Percentiles rank a stretch among this genome's conserved stretches.
phyloP scores from a whole-genome alignment of 2,888 invertebrate species.

The Syrphus vitripennis region DNA sequence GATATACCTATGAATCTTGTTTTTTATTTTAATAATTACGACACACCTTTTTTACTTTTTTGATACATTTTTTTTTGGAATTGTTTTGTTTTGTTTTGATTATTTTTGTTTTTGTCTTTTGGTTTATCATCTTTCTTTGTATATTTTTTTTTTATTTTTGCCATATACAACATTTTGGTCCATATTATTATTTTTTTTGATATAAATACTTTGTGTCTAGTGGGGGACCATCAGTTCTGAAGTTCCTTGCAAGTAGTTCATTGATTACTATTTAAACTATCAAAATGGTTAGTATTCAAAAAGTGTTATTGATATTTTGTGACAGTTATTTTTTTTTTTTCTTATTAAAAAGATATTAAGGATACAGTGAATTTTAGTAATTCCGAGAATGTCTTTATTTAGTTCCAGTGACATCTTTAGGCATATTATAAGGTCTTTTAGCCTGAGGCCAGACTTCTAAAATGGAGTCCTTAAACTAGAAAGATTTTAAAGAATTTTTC shows the following conservation, averaged over 20 bases:
- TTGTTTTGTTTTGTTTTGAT: neutral
- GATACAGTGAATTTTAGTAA: neutral
- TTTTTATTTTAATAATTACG: neutral
- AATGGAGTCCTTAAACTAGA: too few relatives aligned
- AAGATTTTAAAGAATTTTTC: too few relatives aligned
- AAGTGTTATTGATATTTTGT: too few relatives aligned
- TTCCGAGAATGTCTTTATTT: too few relatives aligned
- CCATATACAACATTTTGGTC: neutral
- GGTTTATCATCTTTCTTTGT: constrained; percentile 16
- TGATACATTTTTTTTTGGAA: too few relatives aligned
- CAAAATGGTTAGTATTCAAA: constrained; percentile 44
- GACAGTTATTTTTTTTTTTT: neutral
- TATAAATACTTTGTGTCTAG: constrained; percentile 78
- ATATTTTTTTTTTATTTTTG: neutral
- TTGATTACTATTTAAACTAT: constrained; percentile 52
- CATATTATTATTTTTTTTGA: constrained; percentile 73
- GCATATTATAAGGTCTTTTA: too few relatives aligned
- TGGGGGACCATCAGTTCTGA: constrained; percentile 79
- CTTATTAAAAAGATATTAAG: neutral
- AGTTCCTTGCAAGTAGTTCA: constrained; percentile 77
- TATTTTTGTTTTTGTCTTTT: neutral
- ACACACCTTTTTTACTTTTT: constrained; percentile 9
- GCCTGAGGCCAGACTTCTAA: too few relatives aligned
- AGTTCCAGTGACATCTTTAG: too few relatives aligned
- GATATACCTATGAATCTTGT: neutral